Conservation (phyloP, 2,113 vertebrate species). For the Protobothrops flavoviridis region DNA sequence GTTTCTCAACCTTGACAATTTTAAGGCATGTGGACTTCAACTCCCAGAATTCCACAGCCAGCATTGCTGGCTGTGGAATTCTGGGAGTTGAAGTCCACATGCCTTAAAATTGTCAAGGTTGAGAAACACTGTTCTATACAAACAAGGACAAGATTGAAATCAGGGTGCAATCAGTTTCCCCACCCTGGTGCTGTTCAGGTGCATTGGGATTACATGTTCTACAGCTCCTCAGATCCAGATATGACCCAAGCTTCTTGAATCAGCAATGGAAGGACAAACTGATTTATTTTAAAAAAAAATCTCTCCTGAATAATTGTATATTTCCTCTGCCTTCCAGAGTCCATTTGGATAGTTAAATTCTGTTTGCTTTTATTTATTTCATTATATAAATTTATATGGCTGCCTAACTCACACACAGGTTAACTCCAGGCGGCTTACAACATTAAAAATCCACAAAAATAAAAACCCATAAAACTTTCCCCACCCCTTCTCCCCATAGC, state of each 20-base stretch:
- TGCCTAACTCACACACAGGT: neutral
- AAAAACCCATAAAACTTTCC: neutral
- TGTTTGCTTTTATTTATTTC: neutral
- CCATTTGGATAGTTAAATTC: neutral
- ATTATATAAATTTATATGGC: neutral
- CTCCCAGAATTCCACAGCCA: too few relatives aligned
- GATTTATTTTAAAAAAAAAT: neutral
- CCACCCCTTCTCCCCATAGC: too few relatives aligned
- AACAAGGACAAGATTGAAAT: neutral
- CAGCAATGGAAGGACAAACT: neutral
- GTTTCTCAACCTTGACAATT: too few relatives aligned
- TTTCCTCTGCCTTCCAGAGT: neutral
- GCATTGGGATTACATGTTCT: neutral
- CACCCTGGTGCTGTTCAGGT: neutral
- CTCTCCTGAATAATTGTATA: neutral
- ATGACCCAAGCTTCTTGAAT: neutral
- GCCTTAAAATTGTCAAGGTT: too few relatives aligned
- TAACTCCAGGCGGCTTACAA: neutral
- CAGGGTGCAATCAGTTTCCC: neutral
- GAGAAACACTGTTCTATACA: neutral
- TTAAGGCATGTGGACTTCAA: too few relatives aligned
- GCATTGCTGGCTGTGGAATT: too few relatives aligned
- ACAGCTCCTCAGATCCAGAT: neutral
- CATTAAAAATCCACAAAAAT: neutral
- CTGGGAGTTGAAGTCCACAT: too few relatives aligned